These are phyloP conservation scores for Invenusta paracnida DNA, from an alignment of 2,888 invertebrate species.

Conservation along the genomic window DNA sequence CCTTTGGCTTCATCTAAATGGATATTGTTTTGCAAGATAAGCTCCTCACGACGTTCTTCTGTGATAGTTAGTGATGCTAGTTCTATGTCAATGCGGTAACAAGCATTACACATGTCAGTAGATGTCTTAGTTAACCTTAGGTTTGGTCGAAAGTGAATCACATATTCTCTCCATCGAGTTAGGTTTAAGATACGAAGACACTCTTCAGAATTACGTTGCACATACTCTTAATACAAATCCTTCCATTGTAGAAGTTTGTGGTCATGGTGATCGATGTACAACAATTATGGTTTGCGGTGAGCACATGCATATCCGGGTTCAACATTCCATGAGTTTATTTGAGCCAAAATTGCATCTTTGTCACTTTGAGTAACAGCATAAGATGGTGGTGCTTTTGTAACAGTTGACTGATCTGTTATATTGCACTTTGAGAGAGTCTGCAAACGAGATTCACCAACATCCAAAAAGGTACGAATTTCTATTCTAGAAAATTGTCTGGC, in stretches of 20 bases:
- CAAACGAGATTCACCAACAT: constrained; percentile 1
- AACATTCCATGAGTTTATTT: constrained; percentile 16
- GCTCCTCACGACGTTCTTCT: background rate
- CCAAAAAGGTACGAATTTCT: constrained; percentile 16
- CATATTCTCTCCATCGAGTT: constrained; percentile 12
- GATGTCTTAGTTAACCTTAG: constrained; percentile 12
- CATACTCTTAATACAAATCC: constrained; percentile 28
- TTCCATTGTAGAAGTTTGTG: constrained; percentile 19
- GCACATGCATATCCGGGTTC: constrained; percentile 33
- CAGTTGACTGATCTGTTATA: background rate
- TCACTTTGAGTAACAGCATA: constrained; percentile 28
- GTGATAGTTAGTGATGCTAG: constrained; percentile 20
- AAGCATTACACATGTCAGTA: constrained; percentile 10
- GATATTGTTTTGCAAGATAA: background rate
- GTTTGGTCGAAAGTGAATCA: constrained; percentile 13
- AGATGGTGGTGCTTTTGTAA: constrained; percentile 21
- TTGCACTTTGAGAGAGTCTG: constrained; percentile 24
- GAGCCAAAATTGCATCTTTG: constrained; percentile 30
- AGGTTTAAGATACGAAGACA: background rate
- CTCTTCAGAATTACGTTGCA: background rate
- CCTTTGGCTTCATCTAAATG: constrained; percentile 37
- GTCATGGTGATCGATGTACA: constrained; percentile 2
- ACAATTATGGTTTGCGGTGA: constrained; percentile 28
- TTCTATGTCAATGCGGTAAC: background rate
- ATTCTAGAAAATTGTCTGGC: constrained; percentile 3